Evolutionary conservation across 2,888 invertebrate genomes (phyloP).

Genomic region (Archips crataeganus): DNA sequence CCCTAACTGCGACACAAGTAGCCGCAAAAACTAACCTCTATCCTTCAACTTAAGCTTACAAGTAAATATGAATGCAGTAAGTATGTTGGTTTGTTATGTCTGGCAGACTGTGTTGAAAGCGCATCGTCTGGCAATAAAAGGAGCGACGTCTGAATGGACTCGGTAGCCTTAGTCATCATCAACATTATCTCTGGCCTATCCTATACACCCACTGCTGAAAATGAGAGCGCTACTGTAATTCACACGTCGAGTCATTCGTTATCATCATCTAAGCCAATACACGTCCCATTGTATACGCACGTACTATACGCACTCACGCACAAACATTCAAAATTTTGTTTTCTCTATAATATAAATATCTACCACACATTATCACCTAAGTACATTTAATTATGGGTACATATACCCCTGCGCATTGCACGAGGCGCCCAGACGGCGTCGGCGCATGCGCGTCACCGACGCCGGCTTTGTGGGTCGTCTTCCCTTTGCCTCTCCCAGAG

Average conservation of each 20-base stretch:
- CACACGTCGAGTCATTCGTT: no score
- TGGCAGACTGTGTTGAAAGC: constrained; percentile 27
- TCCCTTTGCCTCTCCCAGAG: neutral
- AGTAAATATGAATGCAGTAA: neutral
- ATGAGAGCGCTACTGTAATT: no score
- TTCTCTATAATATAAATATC: no score
- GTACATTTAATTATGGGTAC: neutral
- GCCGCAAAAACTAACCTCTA: constrained; percentile 7
- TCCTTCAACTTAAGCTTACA: neutral
- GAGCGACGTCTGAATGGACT: constrained; percentile 24
- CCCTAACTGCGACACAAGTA: neutral
- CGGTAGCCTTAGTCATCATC: neutral
- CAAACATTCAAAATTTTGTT: neutral
- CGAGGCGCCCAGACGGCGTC: constrained; percentile 36
- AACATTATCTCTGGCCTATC: no score
- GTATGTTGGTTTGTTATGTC: constrained; percentile 6
- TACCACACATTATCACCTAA: no score
- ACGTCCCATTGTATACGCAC: no score
- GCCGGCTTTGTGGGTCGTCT: constrained; percentile 48
- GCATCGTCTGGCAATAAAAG: constrained; percentile 27
- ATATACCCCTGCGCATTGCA: constrained; percentile 29
- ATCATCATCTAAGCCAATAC: no score
- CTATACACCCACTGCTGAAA: no score
- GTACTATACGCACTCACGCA: neutral
- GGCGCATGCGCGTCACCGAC: constrained; percentile 37